phyloP scores from a whole-genome alignment of 2,797 vertebrate genomes.

The Etheostoma perlongum region DNA sequence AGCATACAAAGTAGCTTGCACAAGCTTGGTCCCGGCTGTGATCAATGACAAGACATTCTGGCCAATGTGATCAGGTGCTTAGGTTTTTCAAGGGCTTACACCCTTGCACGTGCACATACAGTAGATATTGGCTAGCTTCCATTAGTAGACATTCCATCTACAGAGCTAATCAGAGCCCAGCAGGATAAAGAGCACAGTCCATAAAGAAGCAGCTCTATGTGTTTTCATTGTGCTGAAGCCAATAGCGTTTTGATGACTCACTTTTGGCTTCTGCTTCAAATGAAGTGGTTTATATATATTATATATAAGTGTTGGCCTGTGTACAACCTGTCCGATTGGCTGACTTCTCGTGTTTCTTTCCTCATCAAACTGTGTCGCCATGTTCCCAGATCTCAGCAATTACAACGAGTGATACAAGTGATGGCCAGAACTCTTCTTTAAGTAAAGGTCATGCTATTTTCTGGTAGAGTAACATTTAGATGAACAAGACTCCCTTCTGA shows the following conservation, averaged over 20 bases:
- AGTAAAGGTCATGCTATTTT: constrained; percentile 31
- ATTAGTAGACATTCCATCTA: constrained; percentile 23
- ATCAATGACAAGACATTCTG: not conserved
- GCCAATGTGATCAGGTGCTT: not conserved
- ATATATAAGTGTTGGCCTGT: not conserved
- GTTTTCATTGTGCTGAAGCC: constrained; percentile 83
- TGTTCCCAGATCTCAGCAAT: not conserved
- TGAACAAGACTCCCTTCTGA: not conserved
- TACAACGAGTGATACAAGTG: not conserved
- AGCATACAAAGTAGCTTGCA: no score
- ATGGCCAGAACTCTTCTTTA: not conserved
- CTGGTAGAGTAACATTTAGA: constrained; percentile 1
- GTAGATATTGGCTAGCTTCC: constrained; percentile 61
- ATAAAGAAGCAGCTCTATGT: constrained; percentile 81
- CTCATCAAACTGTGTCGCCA: not conserved
- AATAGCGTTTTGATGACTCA: constrained; percentile 86
- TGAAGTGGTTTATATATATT: constrained; percentile 5
- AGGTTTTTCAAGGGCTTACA: not conserved
- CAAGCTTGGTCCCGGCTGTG: no score
- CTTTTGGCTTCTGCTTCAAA: constrained; percentile 3
- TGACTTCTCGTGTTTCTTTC: not conserved
- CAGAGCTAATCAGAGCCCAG: constrained; percentile 65
- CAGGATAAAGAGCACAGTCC: constrained; percentile 76
- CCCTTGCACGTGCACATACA: not conserved
- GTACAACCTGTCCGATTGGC: not conserved